Base-by-base conservation (phyloP, 2,888 invertebrate species). In the Drosophila diplacantha region DNA sequence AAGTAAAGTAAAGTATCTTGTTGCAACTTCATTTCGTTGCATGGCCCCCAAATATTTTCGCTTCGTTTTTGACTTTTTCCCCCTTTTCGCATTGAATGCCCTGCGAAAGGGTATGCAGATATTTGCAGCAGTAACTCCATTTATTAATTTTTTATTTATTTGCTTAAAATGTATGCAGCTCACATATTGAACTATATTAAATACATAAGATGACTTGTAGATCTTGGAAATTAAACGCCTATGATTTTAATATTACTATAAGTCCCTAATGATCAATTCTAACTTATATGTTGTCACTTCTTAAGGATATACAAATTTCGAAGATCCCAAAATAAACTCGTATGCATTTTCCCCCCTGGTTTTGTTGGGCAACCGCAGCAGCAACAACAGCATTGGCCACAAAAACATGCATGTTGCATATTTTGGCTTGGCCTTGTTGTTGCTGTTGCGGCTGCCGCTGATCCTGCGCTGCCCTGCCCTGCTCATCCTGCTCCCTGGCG, bases 1-100 rank as follows among this genome's bases (percentile, higher is more conserved):
- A 84, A 81, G 81, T 84, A 82, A 81, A 84, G 81, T 81, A 84
- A 82, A 82, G 77, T 84, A 81, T 84, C 83, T 81, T 80, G 84
- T 81, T 81, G 81, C 77, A 81, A 81, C 81, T 81, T 81, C 75
- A 81, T 84, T 84, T 81, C 81, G 74, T 74, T 67, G 75, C 74
- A 79, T 74, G 81, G 83, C 65, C 80, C 75, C 74, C 43, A 81
- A 81, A 83, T 74, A 83, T 80, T 76, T 80, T 74, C 70, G 72
- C 73, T 72, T 60, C 66, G 72, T 44, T 51, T 35, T 50, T 16
- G 18, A 5, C n/a, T 35, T 41, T 31, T 58, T 58, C 3, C 11
- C 6, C 8, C 18, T n/a, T 29, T 26, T 12, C 1, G 6, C 14
- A 4, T 12, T 4, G 22, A 35, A 31, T 58, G 35, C 58, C 35